These are phyloP conservation scores for Aphelenchoides fujianensis DNA, from an alignment of 1,140 invertebrate genomes.

Conservation along the genomic window DNA sequence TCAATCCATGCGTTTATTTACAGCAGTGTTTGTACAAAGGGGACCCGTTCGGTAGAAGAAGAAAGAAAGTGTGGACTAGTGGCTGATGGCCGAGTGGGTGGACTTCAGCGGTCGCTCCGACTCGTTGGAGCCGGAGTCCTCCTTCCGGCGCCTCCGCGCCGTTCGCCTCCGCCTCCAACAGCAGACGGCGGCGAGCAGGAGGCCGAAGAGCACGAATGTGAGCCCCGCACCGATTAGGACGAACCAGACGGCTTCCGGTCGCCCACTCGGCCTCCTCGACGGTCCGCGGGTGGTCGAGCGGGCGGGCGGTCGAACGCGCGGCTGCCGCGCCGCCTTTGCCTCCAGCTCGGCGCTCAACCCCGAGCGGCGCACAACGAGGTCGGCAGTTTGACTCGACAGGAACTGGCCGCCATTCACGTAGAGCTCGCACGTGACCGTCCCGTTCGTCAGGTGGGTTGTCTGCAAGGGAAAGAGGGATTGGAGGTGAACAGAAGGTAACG, in stretches of 20 bases:
- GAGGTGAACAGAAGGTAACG: neutral
- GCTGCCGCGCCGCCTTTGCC: neutral
- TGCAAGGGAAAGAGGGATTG: neutral
- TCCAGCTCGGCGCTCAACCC: neutral
- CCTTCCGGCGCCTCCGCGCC: neutral
- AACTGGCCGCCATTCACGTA: constrained; percentile 10
- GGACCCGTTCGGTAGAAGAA: too few relatives aligned
- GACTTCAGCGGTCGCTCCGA: neutral
- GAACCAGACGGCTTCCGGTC: neutral
- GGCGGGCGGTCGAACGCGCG: too few relatives aligned
- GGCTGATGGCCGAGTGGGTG: too few relatives aligned
- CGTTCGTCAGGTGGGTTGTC: neutral
- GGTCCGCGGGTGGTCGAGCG: too few relatives aligned
- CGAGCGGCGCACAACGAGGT: neutral
- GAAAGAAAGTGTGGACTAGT: too few relatives aligned
- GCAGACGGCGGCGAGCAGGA: too few relatives aligned
- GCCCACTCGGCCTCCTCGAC: too few relatives aligned
- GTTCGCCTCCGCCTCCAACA: neutral
- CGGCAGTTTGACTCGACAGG: neutral
- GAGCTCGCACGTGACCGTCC: neutral
- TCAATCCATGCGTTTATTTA: too few relatives aligned
- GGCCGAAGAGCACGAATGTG: neutral
- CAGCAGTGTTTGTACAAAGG: too few relatives aligned
- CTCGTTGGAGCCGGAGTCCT: neutral
- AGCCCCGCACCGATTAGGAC: neutral